Base-by-base conservation (phyloP, 2,888 invertebrate genomes). In the Idaea biselata region DNA sequence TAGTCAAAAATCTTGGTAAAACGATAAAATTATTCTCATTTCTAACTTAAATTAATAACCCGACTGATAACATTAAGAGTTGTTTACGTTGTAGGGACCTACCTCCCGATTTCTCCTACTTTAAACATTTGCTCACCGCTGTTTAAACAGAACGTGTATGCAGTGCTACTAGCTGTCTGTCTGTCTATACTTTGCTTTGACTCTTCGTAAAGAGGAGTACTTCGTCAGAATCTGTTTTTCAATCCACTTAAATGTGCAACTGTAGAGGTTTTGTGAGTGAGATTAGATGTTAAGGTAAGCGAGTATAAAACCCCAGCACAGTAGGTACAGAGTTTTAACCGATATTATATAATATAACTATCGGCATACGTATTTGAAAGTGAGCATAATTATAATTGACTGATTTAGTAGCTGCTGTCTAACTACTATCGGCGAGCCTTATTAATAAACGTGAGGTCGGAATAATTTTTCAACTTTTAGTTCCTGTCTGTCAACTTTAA, bases 111-210 rank as follows among this genome's bases (percentile, higher is more conserved):
- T 86, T 84, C 80, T 82, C 81, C 79, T 73, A 78, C 74, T 79
- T 82, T 81, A 88, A 89, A 88, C 86, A 87, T 88, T 87, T 87
- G 78, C 82, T 67, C 74, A 70, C 83, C 82, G 77, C 86, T 87
- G 79, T 78, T 74, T 80, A 83, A 83, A 87, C 11, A 44, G 8
- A 44, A 44, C 44, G 44, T 25, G 25, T 44, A 44, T 44, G 44
- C 44, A 44, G 14, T 11, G 44, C 44, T 44, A n/a, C n/a, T n/a
- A n/a, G n/a, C 25, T 25, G 25, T 25, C 25, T 25, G 44, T 44
- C 44, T 44, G 44, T 44, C 44, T 44, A 14, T 44, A 44, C 14
- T 44, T 44, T 44, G 44, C 44, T 44, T 44, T 44, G 44, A 44
- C 44, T 44, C 14, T 44, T 44, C 44, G 44, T 44, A 44, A 6